phyloP scores from a whole-genome alignment of 2,113 vertebrate species.

The Mola mola region DNA sequence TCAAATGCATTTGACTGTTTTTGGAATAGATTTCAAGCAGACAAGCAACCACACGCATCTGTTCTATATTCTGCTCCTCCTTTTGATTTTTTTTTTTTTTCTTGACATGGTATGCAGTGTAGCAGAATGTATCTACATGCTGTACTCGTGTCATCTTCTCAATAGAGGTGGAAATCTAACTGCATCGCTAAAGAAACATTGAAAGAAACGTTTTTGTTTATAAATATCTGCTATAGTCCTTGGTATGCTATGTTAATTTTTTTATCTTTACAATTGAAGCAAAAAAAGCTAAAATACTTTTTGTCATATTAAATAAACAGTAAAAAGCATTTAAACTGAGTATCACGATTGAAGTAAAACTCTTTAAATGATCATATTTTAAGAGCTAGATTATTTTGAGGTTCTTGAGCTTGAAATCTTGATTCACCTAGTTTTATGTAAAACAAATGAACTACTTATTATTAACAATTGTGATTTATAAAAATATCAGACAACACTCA shows the following conservation, averaged over 20 bases:
- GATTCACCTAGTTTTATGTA: too few species aligned
- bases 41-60: constrained; percentile 43
- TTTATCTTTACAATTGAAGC: too few species aligned
- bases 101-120: background rate
- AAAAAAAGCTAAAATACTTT: too few species aligned
- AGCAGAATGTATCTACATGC: constrained; percentile 2
- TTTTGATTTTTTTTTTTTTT: constrained; percentile 35
- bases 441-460: too few species aligned
- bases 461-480: too few species aligned
- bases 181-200: constrained; percentile 2
- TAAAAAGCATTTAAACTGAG: background rate
- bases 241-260: too few species aligned
- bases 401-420: too few species aligned
- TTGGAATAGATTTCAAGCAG: constrained; percentile 21
- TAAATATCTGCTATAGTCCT: too few species aligned
- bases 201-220: background rate
- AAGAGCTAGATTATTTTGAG: background rate
- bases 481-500: too few species aligned
- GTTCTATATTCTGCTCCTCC: constrained; percentile 23
- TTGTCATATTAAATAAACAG: too few species aligned
- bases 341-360: background rate
- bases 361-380: background rate
- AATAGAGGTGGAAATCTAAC: constrained; percentile 12
- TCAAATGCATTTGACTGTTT: constrained; percentile 10
- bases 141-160: background rate